Evolutionary conservation across 1,140 invertebrate genomes (phyloP), one percentile per base, ranked within the genome.

Genomic region (Camponotus pennsylvanicus): DNA sequence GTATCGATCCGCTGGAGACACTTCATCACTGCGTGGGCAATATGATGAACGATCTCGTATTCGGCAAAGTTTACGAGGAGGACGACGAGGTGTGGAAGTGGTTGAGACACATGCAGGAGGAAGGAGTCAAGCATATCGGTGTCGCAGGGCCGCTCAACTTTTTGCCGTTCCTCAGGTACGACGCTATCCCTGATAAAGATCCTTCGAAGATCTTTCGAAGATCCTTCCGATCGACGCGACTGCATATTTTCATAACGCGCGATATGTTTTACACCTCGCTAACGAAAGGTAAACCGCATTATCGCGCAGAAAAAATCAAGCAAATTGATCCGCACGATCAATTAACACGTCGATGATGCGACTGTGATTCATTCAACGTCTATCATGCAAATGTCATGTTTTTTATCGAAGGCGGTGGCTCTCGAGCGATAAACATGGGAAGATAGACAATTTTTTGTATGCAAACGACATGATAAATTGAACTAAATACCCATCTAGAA

Each of bases 131-230:
- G 92, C 95, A 97, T 80, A 97, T 98, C 86, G 97, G 97, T 0
- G 96, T 98, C 9, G 97, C 97, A 11, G 98, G 97, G 2, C 96
- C 97, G 18, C 94, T 98, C 0, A 98, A 98, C 93, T 98, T 98
- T 93, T 94, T 98, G 59, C 97, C 98, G 40, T 97, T 97, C 93
- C 94, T 98, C 6, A 96, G 97, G 97, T 98, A 94, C 88, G 87
- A 89, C 15, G 1, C 3, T 57, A 59, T 82, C 21, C 3, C n/a
- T 37, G 40, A 66, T 15, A 15, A 34, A 9, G 61, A 61, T 73
- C 49, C 49, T 73, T 61, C 55, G 40, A 59, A 11, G 13, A 34
- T 79, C n/a, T n/a, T n/a, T n/a, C n/a, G n/a, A 34, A 9, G 61
- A 61, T 73, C 6, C 52, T 80, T 9, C 21, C 49, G n/a, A 49